Conservation (phyloP, 2,113 vertebrate species). For the Verasper variegatus region DNA sequence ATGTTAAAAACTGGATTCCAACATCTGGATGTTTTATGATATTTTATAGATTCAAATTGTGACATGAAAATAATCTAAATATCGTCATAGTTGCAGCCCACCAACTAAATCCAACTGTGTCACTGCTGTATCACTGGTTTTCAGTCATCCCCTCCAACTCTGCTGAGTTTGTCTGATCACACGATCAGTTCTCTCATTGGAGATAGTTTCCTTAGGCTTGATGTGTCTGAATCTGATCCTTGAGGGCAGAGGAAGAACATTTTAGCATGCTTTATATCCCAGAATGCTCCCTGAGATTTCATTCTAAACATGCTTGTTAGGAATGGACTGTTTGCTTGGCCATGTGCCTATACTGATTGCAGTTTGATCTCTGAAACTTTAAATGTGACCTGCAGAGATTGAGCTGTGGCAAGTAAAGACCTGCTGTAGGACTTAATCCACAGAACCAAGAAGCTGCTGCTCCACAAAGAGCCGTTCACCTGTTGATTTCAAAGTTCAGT, state of each 20-base stretch:
- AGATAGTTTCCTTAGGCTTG: neutral
- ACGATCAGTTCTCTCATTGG: neutral
- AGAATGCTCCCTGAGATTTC: neutral
- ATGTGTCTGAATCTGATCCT: slow-evolving; percentile 15
- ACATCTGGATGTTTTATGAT: neutral
- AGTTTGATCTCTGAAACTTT: too few species aligned
- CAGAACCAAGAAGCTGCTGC: too few species aligned
- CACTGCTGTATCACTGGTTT: neutral
- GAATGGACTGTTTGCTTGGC: too few species aligned
- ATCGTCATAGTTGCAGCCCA: neutral
- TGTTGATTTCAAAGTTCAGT: too few species aligned
- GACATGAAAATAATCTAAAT: neutral
- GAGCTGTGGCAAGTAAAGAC: too few species aligned
- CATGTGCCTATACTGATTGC: too few species aligned
- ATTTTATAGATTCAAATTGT: neutral
- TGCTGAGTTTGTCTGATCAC: slow-evolving; percentile 12
- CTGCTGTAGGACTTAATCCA: too few species aligned
- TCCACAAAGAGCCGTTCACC: too few species aligned
- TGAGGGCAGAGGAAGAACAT: neutral
- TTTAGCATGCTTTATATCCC: slow-evolving; percentile 1
- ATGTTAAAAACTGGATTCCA: neutral
- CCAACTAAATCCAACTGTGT: neutral
- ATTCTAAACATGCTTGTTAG: too few species aligned
- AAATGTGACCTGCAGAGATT: too few species aligned
- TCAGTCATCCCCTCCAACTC: neutral